These are phyloP conservation scores for Proctacanthus coquilletti DNA, from an alignment of 1,140 invertebrate species.

Conservation along the genomic window DNA sequence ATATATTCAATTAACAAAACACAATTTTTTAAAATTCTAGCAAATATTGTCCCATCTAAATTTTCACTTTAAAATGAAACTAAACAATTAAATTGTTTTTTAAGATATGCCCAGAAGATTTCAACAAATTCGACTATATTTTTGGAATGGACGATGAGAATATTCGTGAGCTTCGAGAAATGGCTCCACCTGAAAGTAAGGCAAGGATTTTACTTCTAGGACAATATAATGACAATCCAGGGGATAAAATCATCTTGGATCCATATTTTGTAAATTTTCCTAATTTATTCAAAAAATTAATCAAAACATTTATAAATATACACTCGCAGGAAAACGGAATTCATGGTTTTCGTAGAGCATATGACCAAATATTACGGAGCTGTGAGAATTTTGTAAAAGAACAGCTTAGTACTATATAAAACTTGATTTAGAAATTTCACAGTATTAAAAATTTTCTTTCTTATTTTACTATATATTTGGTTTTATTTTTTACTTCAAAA, in stretches of 20 bases:
- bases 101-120: constrained; percentile 56
- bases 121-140: constrained; percentile 63
- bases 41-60: no score
- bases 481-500: no score
- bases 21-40: no score
- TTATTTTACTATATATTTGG: no score
- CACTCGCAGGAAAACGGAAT: not conserved
- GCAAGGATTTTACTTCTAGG: constrained; percentile 63
- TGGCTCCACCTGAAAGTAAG: constrained; percentile 38
- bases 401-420: no score
- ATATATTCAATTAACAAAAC: no score
- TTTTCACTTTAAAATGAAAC: not conserved
- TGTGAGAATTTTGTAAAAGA: constrained; percentile 1
- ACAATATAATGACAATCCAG: constrained; percentile 54
- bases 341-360: not conserved
- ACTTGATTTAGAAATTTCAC: no score
- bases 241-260: constrained; percentile 64
- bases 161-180: constrained; percentile 44
- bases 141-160: constrained; percentile 81
- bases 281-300: constrained; percentile 1
- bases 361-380: not conserved
- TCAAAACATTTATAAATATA: not conserved
- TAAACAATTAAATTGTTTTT: constrained; percentile 11
- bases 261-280: constrained; percentile 60
- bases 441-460: no score